A percentile compares a stretch with the other conserved stretches of the same genome.
These are phyloP conservation scores for Corythoichthys intestinalis DNA, from an alignment of 2,113 vertebrate genomes.

Conservation along the genomic window DNA sequence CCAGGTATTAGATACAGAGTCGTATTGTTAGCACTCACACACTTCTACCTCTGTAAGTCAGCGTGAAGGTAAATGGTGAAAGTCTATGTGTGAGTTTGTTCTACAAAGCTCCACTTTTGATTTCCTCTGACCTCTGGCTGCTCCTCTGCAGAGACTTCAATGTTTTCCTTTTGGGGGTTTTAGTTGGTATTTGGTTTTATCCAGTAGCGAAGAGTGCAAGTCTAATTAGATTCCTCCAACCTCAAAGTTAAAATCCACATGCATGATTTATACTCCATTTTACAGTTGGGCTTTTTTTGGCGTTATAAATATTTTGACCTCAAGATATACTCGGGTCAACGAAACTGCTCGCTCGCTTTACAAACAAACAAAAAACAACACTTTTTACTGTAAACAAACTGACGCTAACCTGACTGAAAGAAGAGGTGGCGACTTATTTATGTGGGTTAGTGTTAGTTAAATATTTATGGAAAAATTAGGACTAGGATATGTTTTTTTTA, in stretches of 20 bases:
- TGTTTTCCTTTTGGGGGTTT: conserved; percentile 35
- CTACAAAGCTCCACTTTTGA: conserved; percentile 29
- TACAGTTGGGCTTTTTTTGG: conserved; percentile 40
- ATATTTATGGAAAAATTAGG: conserved; percentile 13
- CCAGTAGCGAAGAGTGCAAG: conserved; percentile 19
- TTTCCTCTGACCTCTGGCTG: conserved; percentile 47
- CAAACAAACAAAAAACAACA: conserved; percentile 22
- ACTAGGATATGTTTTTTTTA: conserved; percentile 1
- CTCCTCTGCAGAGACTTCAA: conserved; percentile 18
- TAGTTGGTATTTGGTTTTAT: conserved; percentile 36
- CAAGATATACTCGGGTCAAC: conserved; percentile 23
- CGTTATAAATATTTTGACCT: conserved; percentile 54
- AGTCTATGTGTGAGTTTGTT: conserved; percentile 25
- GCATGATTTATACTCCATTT: conserved; percentile 45
- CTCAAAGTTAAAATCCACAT: conserved; percentile 25
- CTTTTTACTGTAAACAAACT: conserved; percentile 27
- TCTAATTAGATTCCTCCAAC: conserved; percentile 48
- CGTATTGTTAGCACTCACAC: neutral
- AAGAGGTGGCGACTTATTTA: conserved; percentile 28
- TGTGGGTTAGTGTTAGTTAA: conserved; percentile 22
- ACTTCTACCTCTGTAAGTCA: conserved; percentile 2
- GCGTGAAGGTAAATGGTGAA: neutral
- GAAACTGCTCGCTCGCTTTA: conserved; percentile 16
- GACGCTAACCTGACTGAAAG: conserved; percentile 42
- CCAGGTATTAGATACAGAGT: neutral